Evolutionary conservation across 1,140 invertebrate genomes (phyloP), one percentile per base, ranked within the genome.

Genomic region (Drosophila lini): DNA sequence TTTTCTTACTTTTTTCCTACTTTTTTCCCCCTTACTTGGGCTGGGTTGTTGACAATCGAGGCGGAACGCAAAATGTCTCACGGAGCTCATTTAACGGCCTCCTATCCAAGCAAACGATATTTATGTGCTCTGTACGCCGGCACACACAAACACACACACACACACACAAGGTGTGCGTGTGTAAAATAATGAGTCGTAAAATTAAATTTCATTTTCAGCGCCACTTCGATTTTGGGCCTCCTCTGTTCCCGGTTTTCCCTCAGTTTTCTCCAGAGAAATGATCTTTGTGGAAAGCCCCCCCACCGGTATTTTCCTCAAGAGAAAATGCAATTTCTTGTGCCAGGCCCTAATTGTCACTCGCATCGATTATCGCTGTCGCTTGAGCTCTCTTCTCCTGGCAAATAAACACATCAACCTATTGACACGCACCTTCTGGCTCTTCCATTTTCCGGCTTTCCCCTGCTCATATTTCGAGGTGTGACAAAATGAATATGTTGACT

Each of bases 111-210:
- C 50, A 22, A 55, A 58, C 62, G 75, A 78, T 78, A 78, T 78
- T 73, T 79, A 79, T 78, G 69, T 69, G 47, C 31, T 44, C 10
- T 11, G 38, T 25, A 34, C 64, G 34, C 44, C 34, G 22, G 25
- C 19, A 47, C 55, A 41, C 45, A 36, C 34, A 36, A 60, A 32
- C 53, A 2, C 19, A 19, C 19, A 19, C 19, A 19, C 19, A 19
- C 1, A 19, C 19, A 19, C 19, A 19, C 31, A 16, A 15, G 32
- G 31, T 47, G 57, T 67, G 61, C 60, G 75, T 76, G 80, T 70
- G 69, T 60, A 45, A 78, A 65, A 86, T 86, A 86, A 86, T 81
- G 82, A 86, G 78, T 86, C 82, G 81, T 86, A 86, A 86, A 82
- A 83, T 83, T 83, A 83, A 80, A 80, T 83, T 83, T 80, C 73